Evolutionary conservation across 2,113 vertebrate species (phyloP), one percentile per base, ranked within the genome.

Genomic region (Percina caprodes): DNA sequence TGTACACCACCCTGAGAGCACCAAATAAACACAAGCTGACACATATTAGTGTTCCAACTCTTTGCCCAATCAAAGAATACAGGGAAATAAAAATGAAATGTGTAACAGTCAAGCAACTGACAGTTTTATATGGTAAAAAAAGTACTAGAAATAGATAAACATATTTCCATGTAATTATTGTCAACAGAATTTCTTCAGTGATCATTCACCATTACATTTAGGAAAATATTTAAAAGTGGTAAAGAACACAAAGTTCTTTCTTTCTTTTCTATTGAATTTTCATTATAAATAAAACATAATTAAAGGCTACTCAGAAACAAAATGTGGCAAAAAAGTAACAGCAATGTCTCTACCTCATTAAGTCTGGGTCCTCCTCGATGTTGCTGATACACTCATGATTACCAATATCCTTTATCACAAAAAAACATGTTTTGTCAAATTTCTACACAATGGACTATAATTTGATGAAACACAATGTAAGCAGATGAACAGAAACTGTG

Each of bases 311-410:
- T 61, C 59, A 14, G n/a, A 46, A 9, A 19, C 10, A 35, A 39
- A 52, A 52, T 24, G 13, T 24, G 54, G 14, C 1, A 30, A 18
- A 69, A 30, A 74, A 62, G 5, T 26, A 10, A 61, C 1, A 33
- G n/a, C 3, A 7, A 65, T 68, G 9, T n/a, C 14, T 59, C 8
- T 84, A 99, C 98, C 97, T 98, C 92, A 92, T 95, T 24, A 99
- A 93, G n/a, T 96, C 94, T 83, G 96, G 95, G 52, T 99, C 97
- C 55, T 96, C 96, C 60, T 96, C 94, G 1, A 95, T 89, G 35
- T 95, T 95, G 79, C 82, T 85, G 84, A 96, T 93, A 82, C 90
- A 78, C 74, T 97, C 96, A 58, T 89, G 88, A 48, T 88, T 85
- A 86, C 91, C 91, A 81, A 96, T 85, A 39, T 94, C 95, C 95